Evolutionary conservation across 2,113 vertebrate genomes (phyloP).

Genomic region (Ardeotis arabs): DNA sequence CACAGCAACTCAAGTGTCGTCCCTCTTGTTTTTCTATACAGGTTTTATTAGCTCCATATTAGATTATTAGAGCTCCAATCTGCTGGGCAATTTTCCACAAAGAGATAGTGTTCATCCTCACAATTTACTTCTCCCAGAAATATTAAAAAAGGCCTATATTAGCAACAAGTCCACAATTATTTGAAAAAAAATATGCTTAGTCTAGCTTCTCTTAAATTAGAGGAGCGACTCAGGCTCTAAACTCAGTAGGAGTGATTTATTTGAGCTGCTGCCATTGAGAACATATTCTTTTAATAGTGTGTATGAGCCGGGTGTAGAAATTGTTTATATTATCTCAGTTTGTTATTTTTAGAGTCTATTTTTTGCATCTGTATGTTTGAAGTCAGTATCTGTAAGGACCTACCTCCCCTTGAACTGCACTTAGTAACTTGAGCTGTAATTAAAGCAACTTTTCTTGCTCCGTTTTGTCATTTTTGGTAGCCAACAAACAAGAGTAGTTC

Average conservation of each 20-base stretch:
- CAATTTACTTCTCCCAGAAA: not conserved
- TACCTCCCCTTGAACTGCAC: not conserved
- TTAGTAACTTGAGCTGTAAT: not conserved
- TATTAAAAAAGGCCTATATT: not conserved
- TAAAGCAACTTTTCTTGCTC: not conserved
- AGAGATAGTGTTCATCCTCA: not conserved
- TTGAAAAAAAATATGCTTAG: not conserved
- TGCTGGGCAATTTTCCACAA: not conserved
- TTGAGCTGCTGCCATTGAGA: not conserved
- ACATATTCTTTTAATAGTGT: constrained; percentile 1
- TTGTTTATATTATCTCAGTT: constrained; percentile 11
- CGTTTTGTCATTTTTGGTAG: not conserved
- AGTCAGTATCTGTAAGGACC: not conserved
- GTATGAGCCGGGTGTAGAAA: not conserved
- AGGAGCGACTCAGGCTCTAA: not conserved
- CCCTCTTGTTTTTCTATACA: not conserved
- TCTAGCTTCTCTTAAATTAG: not conserved
- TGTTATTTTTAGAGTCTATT: not conserved
- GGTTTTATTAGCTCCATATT: not conserved
- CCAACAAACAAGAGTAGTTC: not conserved
- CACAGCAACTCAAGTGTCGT: not conserved
- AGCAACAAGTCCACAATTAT: not conserved
- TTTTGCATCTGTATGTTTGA: not conserved
- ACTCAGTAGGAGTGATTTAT: not conserved
- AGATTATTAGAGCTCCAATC: not conserved